Percentiles rank a stretch among this genome's conserved stretches.
phyloP scores from a whole-genome alignment of 2,797 vertebrate species.

The Gymnodraco acuticeps region DNA sequence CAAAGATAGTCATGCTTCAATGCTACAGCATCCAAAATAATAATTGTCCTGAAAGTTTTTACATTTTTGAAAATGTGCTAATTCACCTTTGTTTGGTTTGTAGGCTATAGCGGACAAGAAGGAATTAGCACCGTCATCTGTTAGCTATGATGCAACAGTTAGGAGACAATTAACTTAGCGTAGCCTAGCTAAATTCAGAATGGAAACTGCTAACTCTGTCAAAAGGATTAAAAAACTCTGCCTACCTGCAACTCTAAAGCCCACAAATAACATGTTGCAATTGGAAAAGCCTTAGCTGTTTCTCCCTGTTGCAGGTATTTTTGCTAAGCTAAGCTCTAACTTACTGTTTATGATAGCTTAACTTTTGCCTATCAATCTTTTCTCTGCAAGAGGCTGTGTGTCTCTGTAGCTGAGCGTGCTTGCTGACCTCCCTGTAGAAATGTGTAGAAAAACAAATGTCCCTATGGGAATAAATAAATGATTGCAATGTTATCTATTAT shows the following conservation, averaged over 20 bases:
- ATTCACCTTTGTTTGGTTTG: neutral
- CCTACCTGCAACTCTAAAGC: neutral
- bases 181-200: neutral
- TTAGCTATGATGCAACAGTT: neutral
- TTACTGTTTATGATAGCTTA: neutral
- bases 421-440: constrained; percentile 25
- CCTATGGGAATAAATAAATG: constrained; percentile 19
- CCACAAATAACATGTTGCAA: neutral
- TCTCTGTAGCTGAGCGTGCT: constrained; percentile 4
- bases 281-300: neutral
- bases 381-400: neutral
- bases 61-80: neutral
- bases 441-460: constrained; percentile 19
- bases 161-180: neutral
- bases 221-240: neutral
- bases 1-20: constrained; percentile 31
- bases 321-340: constrained; percentile 1
- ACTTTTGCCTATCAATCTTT: neutral
- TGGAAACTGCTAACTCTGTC: neutral
- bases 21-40: constrained; percentile 18
- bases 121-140: neutral
- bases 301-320: neutral
- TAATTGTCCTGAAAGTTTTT: neutral
- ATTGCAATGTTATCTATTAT: constrained; percentile 38
- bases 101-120: neutral